These are phyloP conservation scores for Theodoxus fluviatilis DNA, from an alignment of 2,888 invertebrate genomes.

Conservation along the genomic window DNA sequence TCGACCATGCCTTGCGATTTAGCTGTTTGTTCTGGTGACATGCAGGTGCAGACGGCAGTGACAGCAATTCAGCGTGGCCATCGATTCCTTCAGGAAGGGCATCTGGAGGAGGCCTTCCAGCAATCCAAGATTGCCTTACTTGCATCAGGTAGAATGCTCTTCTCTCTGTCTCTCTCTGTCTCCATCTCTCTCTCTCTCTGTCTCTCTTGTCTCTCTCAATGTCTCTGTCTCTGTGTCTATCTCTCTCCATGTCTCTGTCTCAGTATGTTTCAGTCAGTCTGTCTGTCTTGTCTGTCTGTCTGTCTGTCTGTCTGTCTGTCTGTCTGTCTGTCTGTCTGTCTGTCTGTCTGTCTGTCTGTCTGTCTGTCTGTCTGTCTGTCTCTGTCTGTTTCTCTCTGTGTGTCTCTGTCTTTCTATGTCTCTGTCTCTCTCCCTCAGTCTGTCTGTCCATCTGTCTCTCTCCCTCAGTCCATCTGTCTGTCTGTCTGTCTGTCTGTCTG, in stretches of 20 bases:
- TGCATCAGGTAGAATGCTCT: slow-evolving; percentile 68
- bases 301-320: not conserved
- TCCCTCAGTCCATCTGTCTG: not conserved
- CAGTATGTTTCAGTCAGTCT: not conserved
- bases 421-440: not conserved
- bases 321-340: not conserved
- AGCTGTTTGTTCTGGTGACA: slow-evolving; percentile 68
- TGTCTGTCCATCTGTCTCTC: not conserved
- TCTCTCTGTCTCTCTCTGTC: not conserved
- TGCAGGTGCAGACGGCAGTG: slow-evolving; percentile 57
- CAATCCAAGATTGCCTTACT: slow-evolving; percentile 64
- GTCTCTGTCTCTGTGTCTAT: not conserved
- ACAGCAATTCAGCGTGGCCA: slow-evolving; percentile 42
- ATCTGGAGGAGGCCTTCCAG: slow-evolving; percentile 72
- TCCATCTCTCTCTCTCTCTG: not conserved
- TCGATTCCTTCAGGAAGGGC: slow-evolving; percentile 72
- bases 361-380: not conserved
- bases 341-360: not conserved
- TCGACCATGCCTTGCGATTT: not conserved
- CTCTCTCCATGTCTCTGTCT: not conserved
- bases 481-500: not conserved
- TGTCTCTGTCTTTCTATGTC: no score
- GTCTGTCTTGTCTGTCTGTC: not conserved
- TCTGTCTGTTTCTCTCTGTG: not conserved
- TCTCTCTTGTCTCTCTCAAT: not conserved